phyloP scores from a whole-genome alignment of 2,113 vertebrate species.

The Tympanuchus pallidicinctus region DNA sequence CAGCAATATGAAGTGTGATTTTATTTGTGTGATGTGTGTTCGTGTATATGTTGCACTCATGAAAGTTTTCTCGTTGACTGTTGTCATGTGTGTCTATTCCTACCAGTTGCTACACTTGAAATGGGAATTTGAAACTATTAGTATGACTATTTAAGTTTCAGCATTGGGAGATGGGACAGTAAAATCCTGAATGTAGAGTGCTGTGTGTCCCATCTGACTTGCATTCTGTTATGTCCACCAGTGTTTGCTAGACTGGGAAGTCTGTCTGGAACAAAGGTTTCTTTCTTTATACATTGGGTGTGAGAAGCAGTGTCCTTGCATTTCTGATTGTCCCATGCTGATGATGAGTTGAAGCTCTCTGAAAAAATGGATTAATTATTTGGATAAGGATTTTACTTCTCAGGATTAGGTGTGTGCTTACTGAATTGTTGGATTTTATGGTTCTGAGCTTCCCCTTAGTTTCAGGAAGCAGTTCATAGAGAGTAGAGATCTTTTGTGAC shows the following conservation, averaged over 20 bases:
- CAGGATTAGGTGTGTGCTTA: background rate
- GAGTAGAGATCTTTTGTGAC: background rate
- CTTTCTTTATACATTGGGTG: background rate
- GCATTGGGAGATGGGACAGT: background rate
- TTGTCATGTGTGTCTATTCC: background rate
- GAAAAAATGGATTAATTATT: background rate
- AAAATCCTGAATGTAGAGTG: background rate
- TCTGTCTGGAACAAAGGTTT: background rate
- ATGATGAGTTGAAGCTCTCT: background rate
- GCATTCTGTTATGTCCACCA: background rate
- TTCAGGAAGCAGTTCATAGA: background rate
- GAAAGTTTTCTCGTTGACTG: background rate
- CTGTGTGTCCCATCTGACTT: background rate
- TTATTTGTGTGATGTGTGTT: background rate
- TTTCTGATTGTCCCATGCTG: background rate
- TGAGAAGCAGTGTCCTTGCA: background rate
- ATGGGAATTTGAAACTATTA: background rate
- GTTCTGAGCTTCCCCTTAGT: background rate
- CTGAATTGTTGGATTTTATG: background rate
- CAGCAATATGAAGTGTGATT: background rate
- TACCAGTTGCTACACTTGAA: background rate
- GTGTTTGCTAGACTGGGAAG: background rate
- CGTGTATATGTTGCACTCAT: rapidly evolving
- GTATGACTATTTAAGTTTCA: background rate
- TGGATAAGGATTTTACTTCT: background rate